Evolutionary conservation across 2,113 vertebrate species (phyloP).

Genomic region (Lagopus muta): DNA sequence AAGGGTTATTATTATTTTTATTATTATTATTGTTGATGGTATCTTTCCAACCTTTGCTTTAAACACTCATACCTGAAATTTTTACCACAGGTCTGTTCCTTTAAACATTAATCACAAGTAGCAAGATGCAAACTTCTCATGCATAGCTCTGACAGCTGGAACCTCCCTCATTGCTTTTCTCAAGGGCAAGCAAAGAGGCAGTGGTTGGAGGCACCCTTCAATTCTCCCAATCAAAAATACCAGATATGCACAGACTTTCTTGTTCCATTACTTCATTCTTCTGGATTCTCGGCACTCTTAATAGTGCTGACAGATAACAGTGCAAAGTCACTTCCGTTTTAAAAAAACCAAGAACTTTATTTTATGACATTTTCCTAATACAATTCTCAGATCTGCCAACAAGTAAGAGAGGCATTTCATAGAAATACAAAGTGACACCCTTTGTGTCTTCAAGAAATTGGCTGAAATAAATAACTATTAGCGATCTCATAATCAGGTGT

Average conservation of each 20-base stretch:
- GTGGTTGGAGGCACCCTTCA: not conserved
- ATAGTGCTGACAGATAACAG: not conserved
- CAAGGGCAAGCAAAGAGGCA: not conserved
- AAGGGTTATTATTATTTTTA: not conserved
- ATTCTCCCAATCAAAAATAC: not conserved
- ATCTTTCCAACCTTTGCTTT: not conserved
- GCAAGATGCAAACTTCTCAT: not conserved
- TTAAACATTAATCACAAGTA: not conserved
- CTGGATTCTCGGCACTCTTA: not conserved
- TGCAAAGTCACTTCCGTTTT: not conserved
- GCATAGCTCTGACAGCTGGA: not conserved
- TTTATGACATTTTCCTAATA: not conserved
- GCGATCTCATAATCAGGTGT: not conserved
- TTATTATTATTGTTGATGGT: not conserved
- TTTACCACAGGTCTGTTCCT: not conserved
- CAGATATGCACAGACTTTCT: not conserved
- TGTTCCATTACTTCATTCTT: not conserved
- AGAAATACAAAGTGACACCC: not conserved
- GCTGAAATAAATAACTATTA: not conserved
- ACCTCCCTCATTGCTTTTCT: not conserved
- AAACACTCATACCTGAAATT: rapidly evolving
- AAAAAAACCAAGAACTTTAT: not conserved
- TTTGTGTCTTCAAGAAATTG: not conserved
- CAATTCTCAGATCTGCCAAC: not conserved
- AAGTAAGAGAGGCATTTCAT: not conserved